These are phyloP conservation scores for Hirtodrosophila confusa DNA, from an alignment of 2,888 invertebrate genomes.

Conservation along the genomic window DNA sequence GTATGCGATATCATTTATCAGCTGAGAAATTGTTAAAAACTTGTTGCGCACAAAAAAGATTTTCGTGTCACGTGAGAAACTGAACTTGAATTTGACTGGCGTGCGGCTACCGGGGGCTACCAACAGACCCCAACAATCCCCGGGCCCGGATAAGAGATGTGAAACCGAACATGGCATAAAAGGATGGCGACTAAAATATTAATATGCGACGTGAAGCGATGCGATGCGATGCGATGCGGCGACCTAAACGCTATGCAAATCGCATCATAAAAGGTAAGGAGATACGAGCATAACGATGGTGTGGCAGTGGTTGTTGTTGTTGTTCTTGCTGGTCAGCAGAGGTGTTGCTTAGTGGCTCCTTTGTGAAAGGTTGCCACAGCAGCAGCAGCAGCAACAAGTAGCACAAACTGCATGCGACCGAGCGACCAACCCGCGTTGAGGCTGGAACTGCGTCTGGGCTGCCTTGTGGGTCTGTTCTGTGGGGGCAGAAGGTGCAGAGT, in stretches of 20 bases:
- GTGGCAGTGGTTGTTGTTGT: constrained; percentile 21
- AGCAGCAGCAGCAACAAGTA: constrained; percentile 70
- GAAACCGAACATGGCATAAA: constrained; percentile 75
- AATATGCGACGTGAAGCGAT: constrained; percentile 63
- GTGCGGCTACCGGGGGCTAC: constrained; percentile 66
- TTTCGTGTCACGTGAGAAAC: constrained; percentile 81
- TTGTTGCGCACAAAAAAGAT: constrained; percentile 83
- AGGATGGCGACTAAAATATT: constrained; percentile 76
- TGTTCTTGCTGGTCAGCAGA: constrained; percentile 49
- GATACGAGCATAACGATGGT: constrained; percentile 37
- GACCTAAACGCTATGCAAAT: constrained; percentile 77
- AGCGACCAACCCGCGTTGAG: constrained; percentile 4
- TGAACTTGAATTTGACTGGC: constrained; percentile 44
- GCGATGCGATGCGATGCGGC: constrained; percentile 48
- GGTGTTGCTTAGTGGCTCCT: constrained; percentile 60
- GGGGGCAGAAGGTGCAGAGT: constrained; percentile 4
- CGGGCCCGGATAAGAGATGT: constrained; percentile 50
- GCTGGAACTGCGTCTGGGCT: neutral
- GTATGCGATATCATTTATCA: constrained; percentile 82
- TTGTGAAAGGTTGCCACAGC: constrained; percentile 48
- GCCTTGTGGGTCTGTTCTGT: constrained; percentile 16
- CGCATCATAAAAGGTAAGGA: constrained; percentile 67
- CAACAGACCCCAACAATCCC: constrained; percentile 3
- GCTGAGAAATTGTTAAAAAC: constrained; percentile 76
- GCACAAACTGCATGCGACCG: constrained; percentile 66